Percentiles rank a stretch among this genome's conserved stretches.
Evolutionary conservation across 2,113 vertebrate genomes (phyloP).

Genomic region (Willisornis vidua): DNA sequence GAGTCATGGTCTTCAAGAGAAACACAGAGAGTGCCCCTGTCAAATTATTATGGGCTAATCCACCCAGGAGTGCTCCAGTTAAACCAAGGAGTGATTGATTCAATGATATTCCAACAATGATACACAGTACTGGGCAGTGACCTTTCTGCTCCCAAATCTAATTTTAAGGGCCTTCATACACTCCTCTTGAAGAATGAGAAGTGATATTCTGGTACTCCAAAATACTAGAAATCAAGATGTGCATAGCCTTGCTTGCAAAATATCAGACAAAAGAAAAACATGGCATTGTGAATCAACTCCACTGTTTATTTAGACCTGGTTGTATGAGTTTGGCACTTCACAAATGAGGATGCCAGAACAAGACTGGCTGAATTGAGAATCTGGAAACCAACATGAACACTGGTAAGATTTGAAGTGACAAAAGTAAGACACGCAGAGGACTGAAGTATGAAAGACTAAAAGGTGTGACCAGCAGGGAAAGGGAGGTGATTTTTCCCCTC

Average conservation of each 20-base stretch:
- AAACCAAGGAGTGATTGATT: neutral
- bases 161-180: neutral
- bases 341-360: neutral
- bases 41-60: neutral
- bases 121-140: fast-evolving
- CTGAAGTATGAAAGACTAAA: neutral
- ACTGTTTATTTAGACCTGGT: neutral
- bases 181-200: neutral
- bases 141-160: neutral
- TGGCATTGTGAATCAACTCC: fast-evolving
- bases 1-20: neutral
- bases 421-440: neutral
- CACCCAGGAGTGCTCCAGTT: neutral
- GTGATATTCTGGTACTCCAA: neutral
- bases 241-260: neutral
- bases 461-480: neutral
- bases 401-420: neutral
- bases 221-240: neutral
- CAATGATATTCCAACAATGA: neutral
- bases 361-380: neutral
- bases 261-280: neutral
- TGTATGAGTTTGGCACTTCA: neutral
- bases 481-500: neutral
- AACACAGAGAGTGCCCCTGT: neutral
- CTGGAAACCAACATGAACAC: neutral